Base-by-base conservation (phyloP, 2,113 vertebrate genomes). In the Montifringilla adamsi region DNA sequence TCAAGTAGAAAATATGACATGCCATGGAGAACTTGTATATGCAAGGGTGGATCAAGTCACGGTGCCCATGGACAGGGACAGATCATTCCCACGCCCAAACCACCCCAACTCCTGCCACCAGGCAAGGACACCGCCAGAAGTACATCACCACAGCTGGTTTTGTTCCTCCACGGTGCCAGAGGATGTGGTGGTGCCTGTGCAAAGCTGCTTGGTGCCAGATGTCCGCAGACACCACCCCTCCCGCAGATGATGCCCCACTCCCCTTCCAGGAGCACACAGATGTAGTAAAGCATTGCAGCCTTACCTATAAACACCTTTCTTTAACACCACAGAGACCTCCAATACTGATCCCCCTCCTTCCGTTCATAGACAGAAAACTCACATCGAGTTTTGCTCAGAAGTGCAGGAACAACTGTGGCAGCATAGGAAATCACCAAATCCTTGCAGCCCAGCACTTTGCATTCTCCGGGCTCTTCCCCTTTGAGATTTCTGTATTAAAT, bases 171-270 rank as follows among this genome's bases (percentile, higher is more conserved):
- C 6, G 35, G 10, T 27, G 20, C 26, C 50, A 43, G 33, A 10
- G 20, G 22, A 68, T 0, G 0, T 2, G 2, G 24, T 1, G 0
- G 44, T 4, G 12, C 17, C 53, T 27, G 39, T 1, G 7, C 49
- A 23, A 2, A 53, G 43, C 28, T 41, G 46, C 52, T 63, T 15
- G n/a, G n/a, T 31, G 9, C 41, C 46, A 37, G 6, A 24, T 8
- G 10, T 2, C n/a, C 46, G 52, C 13, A 59, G 52, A 0, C 10
- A 24, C 2, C 58, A 37, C 12, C 22, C 7, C 37, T 79, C 11
- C 4, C 0, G 8, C 21, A 84, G 30, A 4, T 8, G 16, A 24
- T 4, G 24, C 27, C 27, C 60, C 28, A 47, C 6, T 11, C 19
- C 23, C 62, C 44, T 55, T 50, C 41, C 37, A 63, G 33, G n/a